Conservation (phyloP, 2,888 invertebrate genomes). For the Helobdella robusta region DNA sequence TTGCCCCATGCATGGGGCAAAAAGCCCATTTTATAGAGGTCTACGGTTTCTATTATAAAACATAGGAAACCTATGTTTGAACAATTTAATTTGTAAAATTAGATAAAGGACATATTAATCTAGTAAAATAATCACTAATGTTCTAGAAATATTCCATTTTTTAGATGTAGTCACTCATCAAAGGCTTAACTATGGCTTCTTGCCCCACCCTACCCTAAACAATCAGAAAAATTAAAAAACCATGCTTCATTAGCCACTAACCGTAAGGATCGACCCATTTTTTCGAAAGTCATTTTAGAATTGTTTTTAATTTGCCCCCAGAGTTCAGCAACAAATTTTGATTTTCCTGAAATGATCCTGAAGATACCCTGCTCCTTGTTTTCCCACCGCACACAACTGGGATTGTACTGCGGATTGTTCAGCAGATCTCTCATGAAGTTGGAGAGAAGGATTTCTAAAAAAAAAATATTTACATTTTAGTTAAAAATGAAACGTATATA, state of each 20-base stretch:
- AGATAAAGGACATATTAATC: too few species aligned
- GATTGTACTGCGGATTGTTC: conserved; percentile 27
- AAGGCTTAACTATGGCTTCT: background rate
- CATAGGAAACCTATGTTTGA: too few species aligned
- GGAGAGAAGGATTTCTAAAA: conserved; percentile 29
- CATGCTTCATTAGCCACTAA: conserved; percentile 31
- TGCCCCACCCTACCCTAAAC: background rate
- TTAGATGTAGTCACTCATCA: too few species aligned
- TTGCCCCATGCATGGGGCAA: too few species aligned
- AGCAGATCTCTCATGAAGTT: conserved; percentile 32
- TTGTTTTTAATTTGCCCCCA: conserved; percentile 81
- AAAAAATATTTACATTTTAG: too few species aligned
- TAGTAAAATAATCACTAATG: too few species aligned
- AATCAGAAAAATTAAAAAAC: conserved; percentile 4
- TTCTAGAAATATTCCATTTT: too few species aligned
- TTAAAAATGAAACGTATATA: background rate
- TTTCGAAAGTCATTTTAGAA: conserved; percentile 81
- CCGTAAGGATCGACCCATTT: conserved; percentile 75
- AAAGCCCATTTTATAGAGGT: too few species aligned
- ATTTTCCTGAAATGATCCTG: conserved; percentile 65
- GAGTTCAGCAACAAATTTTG: conserved; percentile 71
- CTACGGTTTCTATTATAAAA: too few species aligned
- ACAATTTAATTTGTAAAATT: too few species aligned
- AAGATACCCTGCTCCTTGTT: conserved; percentile 67
- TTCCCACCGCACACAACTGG: conserved; percentile 30